Evolutionary conservation across 2,113 vertebrate genomes (phyloP), one percentile per base, ranked within the genome.

Genomic region (Chelonoidis abingdonii): DNA sequence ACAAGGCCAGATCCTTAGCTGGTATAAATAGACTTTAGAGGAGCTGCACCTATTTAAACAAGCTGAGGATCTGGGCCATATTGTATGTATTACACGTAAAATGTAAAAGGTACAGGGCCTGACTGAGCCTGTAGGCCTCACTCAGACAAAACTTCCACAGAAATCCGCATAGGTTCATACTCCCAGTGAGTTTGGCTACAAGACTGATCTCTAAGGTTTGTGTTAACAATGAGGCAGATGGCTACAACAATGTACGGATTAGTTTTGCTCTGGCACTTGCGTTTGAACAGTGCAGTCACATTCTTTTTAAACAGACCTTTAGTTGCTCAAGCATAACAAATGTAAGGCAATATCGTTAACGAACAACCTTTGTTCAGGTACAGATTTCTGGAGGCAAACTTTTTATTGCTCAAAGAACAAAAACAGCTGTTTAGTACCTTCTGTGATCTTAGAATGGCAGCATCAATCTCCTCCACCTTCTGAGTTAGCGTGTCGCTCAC

Each of bases 391-490:
- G 59, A 75, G 76, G 89, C 50, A 86, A 72, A 84, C 35, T 88
- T 83, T 31, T 22, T 50, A 88, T 0, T 35, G 49, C 83, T 38
- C 52, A 47, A 79, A 95, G 56, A 81, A 92, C 83, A n/a, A 62
- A 84, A 62, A 44, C 3, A 62, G 8, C 69, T 86, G 22, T 52
- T 76, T 69, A 90, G 92, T 99, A 99, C 99, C 99, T 99, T 99
- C 98, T 99, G 99, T 41, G 98, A 99, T 95, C 99, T 99, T 92
- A 99, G 98, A 93, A 99, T 98, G 89, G 99, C 99, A 5, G 99
- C 99, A 59, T 99, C 99, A 16, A 99, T 99, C 97, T 98, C 98
- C 88, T 99, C 98, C 65, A 99, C 99, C 90, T 99, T 99, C 97
- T 99, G 99, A 35, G 98, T 97, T 92, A 99, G 95, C 0, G 97